Evolutionary conservation across 2,113 vertebrate species (phyloP).

Genomic region (Cottus gobio): DNA sequence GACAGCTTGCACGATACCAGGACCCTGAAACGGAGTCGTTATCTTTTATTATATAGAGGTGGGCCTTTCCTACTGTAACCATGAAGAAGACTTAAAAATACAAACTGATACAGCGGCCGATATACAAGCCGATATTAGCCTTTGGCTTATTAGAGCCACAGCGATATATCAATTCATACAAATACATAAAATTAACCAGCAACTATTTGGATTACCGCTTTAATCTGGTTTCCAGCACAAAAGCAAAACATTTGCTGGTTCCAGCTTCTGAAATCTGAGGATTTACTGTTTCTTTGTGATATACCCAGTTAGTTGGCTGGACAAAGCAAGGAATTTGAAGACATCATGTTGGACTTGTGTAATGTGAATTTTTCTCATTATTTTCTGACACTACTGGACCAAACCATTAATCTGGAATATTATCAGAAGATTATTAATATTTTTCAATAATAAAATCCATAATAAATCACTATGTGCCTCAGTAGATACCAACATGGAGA

Average conservation of each 20-base stretch:
- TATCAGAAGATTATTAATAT: not conserved
- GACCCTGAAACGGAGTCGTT: not conserved
- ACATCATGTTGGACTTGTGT: not conserved
- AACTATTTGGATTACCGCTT: not conserved
- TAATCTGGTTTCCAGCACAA: not conserved
- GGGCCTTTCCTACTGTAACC: not conserved
- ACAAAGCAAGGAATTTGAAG: too few species aligned
- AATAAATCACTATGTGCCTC: not conserved
- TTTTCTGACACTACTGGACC: not conserved
- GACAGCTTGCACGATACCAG: not conserved
- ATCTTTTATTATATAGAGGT: not conserved
- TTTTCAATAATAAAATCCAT: not conserved
- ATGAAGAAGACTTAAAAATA: not conserved
- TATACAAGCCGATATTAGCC: too few species aligned
- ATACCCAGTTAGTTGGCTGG: too few species aligned
- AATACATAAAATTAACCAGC: not conserved
- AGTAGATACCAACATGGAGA: not conserved
- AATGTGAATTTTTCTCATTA: not conserved
- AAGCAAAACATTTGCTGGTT: not conserved
- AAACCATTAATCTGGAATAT: not conserved
- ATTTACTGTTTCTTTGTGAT: not conserved
- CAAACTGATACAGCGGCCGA: not conserved
- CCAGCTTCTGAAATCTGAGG: not conserved
- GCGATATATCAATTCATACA: too few species aligned
- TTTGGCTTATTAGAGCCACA: not conserved